A percentile compares a stretch with the other conserved stretches of the same genome.
Evolutionary conservation across 1,140 invertebrate genomes (phyloP).

Genomic region (Lordiphosa clarofinis): DNA sequence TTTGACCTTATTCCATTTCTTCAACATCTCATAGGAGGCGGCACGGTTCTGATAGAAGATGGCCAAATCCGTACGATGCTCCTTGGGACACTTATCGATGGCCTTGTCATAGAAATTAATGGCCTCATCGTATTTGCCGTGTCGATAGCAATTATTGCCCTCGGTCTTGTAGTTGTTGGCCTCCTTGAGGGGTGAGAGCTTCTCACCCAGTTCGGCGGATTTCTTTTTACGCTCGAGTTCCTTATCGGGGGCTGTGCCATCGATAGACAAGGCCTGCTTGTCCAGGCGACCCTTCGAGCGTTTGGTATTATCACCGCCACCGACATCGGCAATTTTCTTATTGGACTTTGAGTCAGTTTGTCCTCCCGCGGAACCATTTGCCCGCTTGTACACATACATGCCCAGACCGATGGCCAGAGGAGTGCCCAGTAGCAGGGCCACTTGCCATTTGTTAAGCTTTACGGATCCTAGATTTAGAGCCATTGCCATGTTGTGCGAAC

Average conservation of each 20-base stretch:
- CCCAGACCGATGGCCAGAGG: slow-evolving; percentile 90
- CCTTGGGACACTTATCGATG: slow-evolving; percentile 89
- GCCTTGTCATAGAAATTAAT: slow-evolving; percentile 93
- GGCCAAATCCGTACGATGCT: slow-evolving; percentile 87
- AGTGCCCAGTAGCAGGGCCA: slow-evolving; percentile 85
- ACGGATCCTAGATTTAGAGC: slow-evolving; percentile 57
- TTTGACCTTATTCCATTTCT: slow-evolving; percentile 91
- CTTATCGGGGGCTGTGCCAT: slow-evolving; percentile 75
- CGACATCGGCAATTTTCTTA: slow-evolving; percentile 11
- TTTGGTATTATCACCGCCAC: slow-evolving; percentile 6
- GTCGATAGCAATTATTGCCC: slow-evolving; percentile 93
- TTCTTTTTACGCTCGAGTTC: slow-evolving; percentile 81
- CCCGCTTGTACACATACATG: slow-evolving; percentile 88
- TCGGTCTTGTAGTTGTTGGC: slow-evolving; percentile 86
- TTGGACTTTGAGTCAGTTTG: slow-evolving; percentile 25
- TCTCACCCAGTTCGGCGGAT: slow-evolving; percentile 80
- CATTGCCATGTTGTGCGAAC: slow-evolving; percentile 46
- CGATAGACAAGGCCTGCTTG: slow-evolving; percentile 80
- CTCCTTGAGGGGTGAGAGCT: slow-evolving; percentile 80
- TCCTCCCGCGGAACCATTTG: slow-evolving; percentile 36
- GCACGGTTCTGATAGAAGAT: slow-evolving; percentile 98
- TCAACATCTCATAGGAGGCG: slow-evolving; percentile 95
- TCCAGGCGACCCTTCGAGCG: slow-evolving; percentile 41
- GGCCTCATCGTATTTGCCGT: slow-evolving; percentile 92
- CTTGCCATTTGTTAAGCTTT: slow-evolving; percentile 80